phyloP scores from a whole-genome alignment of 2,888 invertebrate species.

The Alsophila aescularia region DNA sequence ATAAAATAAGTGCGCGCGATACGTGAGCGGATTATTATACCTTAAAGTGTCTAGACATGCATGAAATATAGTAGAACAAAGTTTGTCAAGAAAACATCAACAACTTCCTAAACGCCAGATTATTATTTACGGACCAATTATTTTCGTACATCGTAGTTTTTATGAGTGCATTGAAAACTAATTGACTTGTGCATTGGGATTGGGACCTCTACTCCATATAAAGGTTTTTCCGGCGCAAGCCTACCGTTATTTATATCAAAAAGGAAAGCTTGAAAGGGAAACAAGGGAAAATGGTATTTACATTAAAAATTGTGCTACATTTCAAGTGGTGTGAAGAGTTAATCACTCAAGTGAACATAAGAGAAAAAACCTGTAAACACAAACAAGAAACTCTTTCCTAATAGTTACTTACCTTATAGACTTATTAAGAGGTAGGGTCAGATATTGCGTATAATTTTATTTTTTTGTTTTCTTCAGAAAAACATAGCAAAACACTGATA shows the following conservation, averaged over 20 bases:
- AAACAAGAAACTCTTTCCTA: not conserved
- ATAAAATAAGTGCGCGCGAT: too few relatives aligned
- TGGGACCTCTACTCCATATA: conserved; percentile 6
- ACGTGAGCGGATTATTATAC: too few relatives aligned
- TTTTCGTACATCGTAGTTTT: conserved; percentile 17
- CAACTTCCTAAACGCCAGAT: too few relatives aligned
- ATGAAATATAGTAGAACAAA: too few relatives aligned
- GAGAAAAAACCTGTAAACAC: not conserved
- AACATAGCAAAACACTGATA: conserved; percentile 7
- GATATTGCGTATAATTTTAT: conserved; percentile 8
- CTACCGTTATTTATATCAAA: not conserved
- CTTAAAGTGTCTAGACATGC: too few relatives aligned
- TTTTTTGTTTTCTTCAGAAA: not conserved
- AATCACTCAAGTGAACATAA: not conserved
- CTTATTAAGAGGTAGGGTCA: not conserved
- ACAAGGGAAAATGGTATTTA: not conserved
- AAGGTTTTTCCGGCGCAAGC: not conserved
- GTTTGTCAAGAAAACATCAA: too few relatives aligned
- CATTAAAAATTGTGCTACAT: not conserved
- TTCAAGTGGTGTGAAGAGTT: not conserved
- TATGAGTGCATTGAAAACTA: conserved; percentile 5
- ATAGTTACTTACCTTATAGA: conserved; percentile 7
- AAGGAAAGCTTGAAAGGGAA: not conserved
- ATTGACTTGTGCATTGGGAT: conserved; percentile 18
- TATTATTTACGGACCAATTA: conserved; percentile 1